Evolutionary conservation across 2,888 invertebrate genomes (phyloP), one percentile per base, ranked within the genome.

Genomic region (Sialis lutaria): DNA sequence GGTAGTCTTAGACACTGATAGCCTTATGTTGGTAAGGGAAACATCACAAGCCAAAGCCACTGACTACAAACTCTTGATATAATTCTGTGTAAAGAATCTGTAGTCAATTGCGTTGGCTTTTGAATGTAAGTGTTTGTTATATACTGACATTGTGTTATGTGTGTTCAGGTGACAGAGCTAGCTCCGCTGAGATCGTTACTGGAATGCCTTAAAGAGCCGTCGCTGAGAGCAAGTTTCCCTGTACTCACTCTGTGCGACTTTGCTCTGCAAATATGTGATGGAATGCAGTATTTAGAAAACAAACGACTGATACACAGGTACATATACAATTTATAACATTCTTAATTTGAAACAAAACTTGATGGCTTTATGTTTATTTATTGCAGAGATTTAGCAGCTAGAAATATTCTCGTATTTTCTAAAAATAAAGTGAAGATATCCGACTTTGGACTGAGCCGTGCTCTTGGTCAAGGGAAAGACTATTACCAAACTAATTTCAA

Each of bases 401-500:
- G 97, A 55, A 98, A 98, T 69, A 95, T 98, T 56, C 76, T 98
- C 55, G 97, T 98, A 0, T 97, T 96, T 67, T 87, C 85, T 50
- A 91, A 91, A 64, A 87, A 91, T 60, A 89, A 87, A 69, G 95
- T 97, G 6, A 98, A 98, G 72, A 96, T 98, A 52, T 96, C 95
- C 1, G 97, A 98, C 63, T 96, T 98, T 66, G 97, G 97, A 5
- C 66, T 98, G 46, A 95, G 95, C 1, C 75, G 96, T 47, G 95
- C 95, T 0, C 68, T 98, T 46, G 96, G 97, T 2, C 91, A 92
- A 43, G 97, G 96, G 32, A 97, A 97, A 65, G 96, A 98, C 64
- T 98, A 98, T 63, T 98, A 98, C 62, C 93, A 96, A 64, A 95
- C 93, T 4, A 96, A 97, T 69, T 95, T 95, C 63, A 93, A 91